A percentile compares a stretch with the other conserved stretches of the same genome.
Evolutionary conservation across 30 jellyfish, hydroid and myxozoan species (phyloP).

Genomic region (Chrysaora quinquecirrha): DNA sequence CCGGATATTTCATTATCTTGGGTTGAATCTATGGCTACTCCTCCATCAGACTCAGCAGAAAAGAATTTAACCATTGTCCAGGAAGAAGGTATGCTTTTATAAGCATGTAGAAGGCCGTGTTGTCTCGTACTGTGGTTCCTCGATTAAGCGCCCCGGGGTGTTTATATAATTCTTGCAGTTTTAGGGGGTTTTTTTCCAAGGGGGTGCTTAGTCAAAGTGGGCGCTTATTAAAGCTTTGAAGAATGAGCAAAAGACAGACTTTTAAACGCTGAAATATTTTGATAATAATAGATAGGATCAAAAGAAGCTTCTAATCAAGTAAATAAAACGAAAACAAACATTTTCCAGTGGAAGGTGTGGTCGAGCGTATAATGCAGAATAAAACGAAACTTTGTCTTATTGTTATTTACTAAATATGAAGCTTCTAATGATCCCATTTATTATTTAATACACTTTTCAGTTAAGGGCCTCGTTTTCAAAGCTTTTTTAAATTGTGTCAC

Average conservation of each 20-base stretch:
- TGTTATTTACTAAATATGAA: no score
- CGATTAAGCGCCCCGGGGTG: neutral
- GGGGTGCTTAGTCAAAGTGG: no score
- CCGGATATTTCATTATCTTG: constrained; percentile 73
- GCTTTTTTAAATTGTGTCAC: no score
- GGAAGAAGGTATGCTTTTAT: neutral
- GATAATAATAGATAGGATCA: no score
- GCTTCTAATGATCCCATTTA: no score
- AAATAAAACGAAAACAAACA: no score
- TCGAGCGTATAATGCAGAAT: no score
- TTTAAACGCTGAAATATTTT: neutral
- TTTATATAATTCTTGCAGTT: neutral
- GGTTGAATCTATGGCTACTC: constrained; percentile 87
- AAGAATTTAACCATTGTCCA: neutral
- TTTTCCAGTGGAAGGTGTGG: no score
- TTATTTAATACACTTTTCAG: no score
- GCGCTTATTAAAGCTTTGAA: neutral
- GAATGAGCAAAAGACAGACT: neutral
- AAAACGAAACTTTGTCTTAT: no score
- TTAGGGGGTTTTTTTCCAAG: neutral
- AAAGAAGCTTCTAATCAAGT: no score
- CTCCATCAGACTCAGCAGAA: constrained; percentile 62
- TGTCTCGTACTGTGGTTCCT: neutral
- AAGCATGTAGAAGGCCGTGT: neutral
- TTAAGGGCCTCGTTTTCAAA: no score